A percentile compares a stretch with the other conserved stretches of the same genome.
phyloP scores from a whole-genome alignment of 2,113 vertebrate genomes.

The Verasper variegatus region DNA sequence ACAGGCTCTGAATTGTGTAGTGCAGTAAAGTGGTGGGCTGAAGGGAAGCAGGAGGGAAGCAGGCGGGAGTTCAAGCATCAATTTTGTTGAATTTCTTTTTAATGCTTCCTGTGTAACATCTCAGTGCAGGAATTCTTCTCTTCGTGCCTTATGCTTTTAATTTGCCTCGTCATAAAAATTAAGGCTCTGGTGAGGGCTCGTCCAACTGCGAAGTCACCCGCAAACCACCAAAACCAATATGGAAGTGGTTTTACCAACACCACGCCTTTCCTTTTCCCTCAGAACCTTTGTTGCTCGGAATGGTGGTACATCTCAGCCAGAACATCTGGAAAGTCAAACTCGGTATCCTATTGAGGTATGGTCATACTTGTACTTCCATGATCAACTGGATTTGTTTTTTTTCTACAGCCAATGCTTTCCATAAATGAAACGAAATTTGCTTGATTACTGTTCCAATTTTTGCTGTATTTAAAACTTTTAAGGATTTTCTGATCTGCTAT shows the following conservation, averaged over 20 bases:
- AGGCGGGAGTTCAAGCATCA: neutral
- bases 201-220: neutral
- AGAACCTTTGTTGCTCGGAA: neutral
- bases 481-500: too few relatives aligned
- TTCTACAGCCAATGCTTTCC: too few relatives aligned
- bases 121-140: neutral
- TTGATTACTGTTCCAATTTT: too few relatives aligned
- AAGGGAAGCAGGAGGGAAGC: neutral
- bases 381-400: too few relatives aligned
- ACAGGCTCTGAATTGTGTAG: slow-evolving; percentile 88
- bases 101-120: slow-evolving; percentile 1
- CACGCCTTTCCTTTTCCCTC: neutral
- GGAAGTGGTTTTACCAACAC: neutral
- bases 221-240: neutral
- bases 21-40: slow-evolving; percentile 18
- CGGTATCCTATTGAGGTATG: neutral
- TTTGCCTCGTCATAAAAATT: neutral
- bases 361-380: too few relatives aligned
- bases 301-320: neutral
- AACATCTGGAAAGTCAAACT: neutral
- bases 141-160: neutral
- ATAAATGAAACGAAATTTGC: too few relatives aligned
- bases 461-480: too few relatives aligned
- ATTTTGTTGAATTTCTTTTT: neutral
- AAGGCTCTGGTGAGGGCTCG: neutral